Evolutionary conservation across 2,113 vertebrate genomes (phyloP).

Genomic region (Zeus faber): DNA sequence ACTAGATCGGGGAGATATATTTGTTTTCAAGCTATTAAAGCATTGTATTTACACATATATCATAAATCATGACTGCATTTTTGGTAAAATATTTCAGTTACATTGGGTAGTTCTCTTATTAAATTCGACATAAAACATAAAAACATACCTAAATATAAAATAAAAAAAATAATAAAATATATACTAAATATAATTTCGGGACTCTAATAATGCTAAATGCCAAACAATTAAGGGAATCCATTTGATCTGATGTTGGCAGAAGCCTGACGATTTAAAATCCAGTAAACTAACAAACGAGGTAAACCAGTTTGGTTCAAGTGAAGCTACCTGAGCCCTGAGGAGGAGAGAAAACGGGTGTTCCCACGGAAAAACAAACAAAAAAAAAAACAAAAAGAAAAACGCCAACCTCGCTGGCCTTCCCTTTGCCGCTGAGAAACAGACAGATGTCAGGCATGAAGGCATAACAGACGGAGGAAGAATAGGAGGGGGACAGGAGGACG

Average conservation of each 20-base stretch:
- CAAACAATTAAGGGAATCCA: neutral
- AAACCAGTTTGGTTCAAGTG: neutral
- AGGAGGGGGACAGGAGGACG: neutral
- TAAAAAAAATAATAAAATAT: neutral
- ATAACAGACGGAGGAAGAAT: neutral
- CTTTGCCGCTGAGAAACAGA: neutral
- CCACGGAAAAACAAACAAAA: no score
- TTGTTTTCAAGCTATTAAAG: no score
- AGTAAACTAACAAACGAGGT: neutral
- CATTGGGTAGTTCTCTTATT: no score
- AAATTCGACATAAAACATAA: neutral
- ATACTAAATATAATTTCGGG: neutral
- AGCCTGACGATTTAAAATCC: no score
- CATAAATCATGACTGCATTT: no score
- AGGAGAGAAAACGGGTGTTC: no score
- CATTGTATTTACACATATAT: no score
- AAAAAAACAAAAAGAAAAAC: neutral
- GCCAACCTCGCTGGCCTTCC: neutral
- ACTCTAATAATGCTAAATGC: no score
- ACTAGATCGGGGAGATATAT: no score
- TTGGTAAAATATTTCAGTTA: neutral
- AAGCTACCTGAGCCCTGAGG: neutral
- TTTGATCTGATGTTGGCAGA: neutral
- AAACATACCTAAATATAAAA: neutral
- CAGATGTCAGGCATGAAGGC: neutral